Conservation (phyloP, 2,888 invertebrate genomes). For the Tachina fera region DNA sequence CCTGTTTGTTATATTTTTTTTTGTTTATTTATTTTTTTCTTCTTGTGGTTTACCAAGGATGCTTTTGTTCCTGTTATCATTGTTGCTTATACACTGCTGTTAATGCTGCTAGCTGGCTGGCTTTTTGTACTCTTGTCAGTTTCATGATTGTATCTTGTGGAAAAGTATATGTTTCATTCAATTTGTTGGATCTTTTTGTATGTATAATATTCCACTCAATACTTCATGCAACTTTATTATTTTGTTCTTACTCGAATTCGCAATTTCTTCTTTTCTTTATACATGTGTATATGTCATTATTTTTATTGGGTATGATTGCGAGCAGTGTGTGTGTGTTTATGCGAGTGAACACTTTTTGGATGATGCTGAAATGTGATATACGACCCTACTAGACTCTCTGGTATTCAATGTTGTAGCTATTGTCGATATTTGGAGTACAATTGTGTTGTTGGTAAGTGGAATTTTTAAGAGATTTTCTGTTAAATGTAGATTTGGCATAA, state of each 20-base stretch:
- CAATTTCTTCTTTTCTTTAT: constrained; percentile 6
- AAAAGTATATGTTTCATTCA: constrained; percentile 68
- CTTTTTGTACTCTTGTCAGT: constrained; percentile 61
- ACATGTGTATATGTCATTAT: not conserved
- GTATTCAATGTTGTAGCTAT: constrained; percentile 32
- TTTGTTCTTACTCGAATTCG: constrained; percentile 14
- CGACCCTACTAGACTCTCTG: constrained; percentile 32
- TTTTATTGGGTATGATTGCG: constrained; percentile 34
- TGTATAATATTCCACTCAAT: constrained; percentile 43
- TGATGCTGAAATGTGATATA: constrained; percentile 65
- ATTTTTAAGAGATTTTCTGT: constrained; percentile 54
- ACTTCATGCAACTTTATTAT: constrained; percentile 51
- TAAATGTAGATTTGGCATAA: constrained; percentile 43
- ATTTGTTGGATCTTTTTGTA: constrained; percentile 56
- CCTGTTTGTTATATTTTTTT: constrained; percentile 29
- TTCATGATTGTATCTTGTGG: constrained; percentile 47
- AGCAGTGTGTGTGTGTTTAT: not conserved
- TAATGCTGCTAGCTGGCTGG: constrained; percentile 22
- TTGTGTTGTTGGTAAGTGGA: constrained; percentile 52
- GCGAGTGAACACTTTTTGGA: constrained; percentile 28
- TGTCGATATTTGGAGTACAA: constrained; percentile 54
- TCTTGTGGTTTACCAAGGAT: constrained; percentile 54
- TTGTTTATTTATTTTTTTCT: not conserved
- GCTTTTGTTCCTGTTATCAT: constrained; percentile 48
- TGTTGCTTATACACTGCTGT: constrained; percentile 25